phyloP scores from a whole-genome alignment of 2,888 invertebrate genomes.

The Venustoraphidia nigricollis region DNA sequence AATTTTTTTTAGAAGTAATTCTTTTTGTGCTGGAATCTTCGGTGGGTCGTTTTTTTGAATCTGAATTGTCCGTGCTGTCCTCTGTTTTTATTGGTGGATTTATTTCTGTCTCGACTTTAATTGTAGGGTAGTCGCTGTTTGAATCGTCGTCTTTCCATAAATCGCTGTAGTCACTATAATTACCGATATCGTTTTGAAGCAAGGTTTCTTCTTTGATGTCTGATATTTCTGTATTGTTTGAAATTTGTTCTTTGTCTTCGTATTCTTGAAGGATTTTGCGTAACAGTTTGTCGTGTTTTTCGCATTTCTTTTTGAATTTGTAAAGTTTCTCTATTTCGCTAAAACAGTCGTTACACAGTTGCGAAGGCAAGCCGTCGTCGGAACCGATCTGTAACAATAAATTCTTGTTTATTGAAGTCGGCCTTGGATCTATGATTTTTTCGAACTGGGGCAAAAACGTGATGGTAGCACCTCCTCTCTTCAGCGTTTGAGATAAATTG shows the following conservation, averaged over 20 bases:
- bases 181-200: background rate
- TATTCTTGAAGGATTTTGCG: background rate
- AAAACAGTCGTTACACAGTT: background rate
- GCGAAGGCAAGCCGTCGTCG: background rate
- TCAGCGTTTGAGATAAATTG: too few species aligned
- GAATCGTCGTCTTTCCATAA: background rate
- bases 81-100: too few species aligned
- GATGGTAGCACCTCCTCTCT: too few species aligned
- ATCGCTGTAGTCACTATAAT: background rate
- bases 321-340: background rate
- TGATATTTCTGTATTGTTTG: background rate
- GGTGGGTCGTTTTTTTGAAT: too few species aligned
- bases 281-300: background rate
- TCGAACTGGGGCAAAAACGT: too few species aligned
- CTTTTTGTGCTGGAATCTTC: too few species aligned
- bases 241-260: background rate
- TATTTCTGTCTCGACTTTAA: too few species aligned
- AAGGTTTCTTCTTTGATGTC: background rate
- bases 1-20: too few species aligned
- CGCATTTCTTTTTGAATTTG: background rate
- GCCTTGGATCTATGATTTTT: too few species aligned
- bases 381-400: background rate
- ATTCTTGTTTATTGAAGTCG: background rate
- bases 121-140: too few species aligned
- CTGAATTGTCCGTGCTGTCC: too few species aligned